Base-by-base conservation (phyloP, 2,797 vertebrate species). In the Aldrovandia affinis region DNA sequence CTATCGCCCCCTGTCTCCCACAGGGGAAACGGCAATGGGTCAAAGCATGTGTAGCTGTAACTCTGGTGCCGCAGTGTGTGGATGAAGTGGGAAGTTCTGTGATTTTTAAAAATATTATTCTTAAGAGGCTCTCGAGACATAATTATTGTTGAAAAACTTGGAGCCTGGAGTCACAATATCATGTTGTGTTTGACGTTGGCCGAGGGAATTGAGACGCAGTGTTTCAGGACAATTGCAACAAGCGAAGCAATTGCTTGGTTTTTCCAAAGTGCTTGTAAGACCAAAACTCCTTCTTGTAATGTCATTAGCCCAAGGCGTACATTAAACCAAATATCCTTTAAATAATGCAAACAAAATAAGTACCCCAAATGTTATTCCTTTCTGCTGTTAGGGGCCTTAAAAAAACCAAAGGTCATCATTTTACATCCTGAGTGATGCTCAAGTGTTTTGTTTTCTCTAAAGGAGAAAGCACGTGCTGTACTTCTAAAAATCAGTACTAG, bases 1-100 rank as follows among this genome's bases (percentile, higher is more conserved):
- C 25, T 78, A 22, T 63, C 78, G 57, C 75, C 75, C 77, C 83
- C 83, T 84, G 83, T 79, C 83, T 68, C 59, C 78, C 57, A 36
- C 30, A 20, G 20, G 44, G 50, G 36, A 77, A 84, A 84, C 22
- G 68, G 57, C 54, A 54, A 15, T 36, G 20, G 25, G 65, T 3
- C 6, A 28, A 12, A 15, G 68, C 14, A 25, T 22, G 30, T 39
- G 2, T 39, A 5, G 0, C 20, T 73, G 7, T 0, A 14, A 22
- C 36, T 73, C 3, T 2, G 3, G 18, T 33, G 68, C 10, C 33
- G 33, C 3, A 30, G 61, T 30, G 2, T 65, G 5, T 65, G 61
- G 0, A 30, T 28, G 25, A 25, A 61, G 61, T 30, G 14, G 0
- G 4, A 0, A 20, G 14, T 3, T 68, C 0, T 39, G 10, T 9